Evolutionary conservation across 1,140 invertebrate species (phyloP), one percentile per base, ranked within the genome.

Genomic region (Leptestheria dahalacensis): DNA sequence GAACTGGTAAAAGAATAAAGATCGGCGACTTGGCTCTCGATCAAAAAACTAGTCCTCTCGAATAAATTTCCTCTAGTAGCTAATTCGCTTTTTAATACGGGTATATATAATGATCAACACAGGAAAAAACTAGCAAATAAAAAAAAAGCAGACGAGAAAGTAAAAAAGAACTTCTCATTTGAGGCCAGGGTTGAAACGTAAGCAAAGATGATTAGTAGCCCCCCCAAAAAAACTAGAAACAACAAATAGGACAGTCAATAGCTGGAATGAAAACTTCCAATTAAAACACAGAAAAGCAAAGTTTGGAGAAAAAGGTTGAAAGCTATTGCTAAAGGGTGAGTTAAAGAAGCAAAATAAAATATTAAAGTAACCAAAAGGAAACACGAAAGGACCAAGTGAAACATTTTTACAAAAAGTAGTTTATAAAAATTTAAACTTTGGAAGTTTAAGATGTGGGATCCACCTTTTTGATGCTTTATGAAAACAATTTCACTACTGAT

Each of bases 221-320:
- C 65, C n/a, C 66, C 66, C 47, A 67, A 54, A 61, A 65, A 66
- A 58, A 67, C 63, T 63, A 67, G 50, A 51, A 67, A 66, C 47
- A 66, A 48, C 28, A 65, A 61, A 57, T 59, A 64, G 9, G 63
- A 57, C 24, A 66, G 60, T 60, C 62, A 66, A n/a, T 10, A 18
- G 3, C 41, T 57, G 41, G 52, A 2, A 18, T 41, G 51, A 23
- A 58, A 26, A 24, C 12, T 23, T 50, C 50, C 59, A 6, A 65
- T 12, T 0, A 53, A 18, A 26, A 62, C 3, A 48, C 51, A 59
- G 1, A 65, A 6, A 41, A 58, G 15, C 12, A 66, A 24, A 1
- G 59, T 60, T 65, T 65, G 62, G 1, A 61, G 0, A 24, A 65
- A 25, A 55, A 65, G 59, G 6, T 47, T 49, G 11, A 60, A 0